Conservation (phyloP, 2,797 vertebrate genomes). For the Australoheros facetus region DNA sequence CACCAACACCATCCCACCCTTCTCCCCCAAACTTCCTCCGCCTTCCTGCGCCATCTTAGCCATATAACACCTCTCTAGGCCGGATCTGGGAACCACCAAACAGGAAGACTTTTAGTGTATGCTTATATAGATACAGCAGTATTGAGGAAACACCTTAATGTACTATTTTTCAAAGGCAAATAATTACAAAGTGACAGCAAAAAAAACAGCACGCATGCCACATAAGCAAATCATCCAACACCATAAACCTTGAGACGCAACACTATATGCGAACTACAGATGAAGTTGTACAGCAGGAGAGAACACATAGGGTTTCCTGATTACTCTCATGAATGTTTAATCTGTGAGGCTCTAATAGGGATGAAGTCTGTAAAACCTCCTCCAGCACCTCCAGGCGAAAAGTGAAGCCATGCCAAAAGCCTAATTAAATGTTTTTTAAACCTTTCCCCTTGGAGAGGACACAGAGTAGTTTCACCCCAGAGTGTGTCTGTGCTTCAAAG, state of each 20-base stretch:
- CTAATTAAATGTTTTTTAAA: conserved; percentile 82
- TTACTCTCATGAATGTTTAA: conserved; percentile 80
- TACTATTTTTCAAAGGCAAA: background rate
- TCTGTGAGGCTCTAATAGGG: conserved; percentile 68
- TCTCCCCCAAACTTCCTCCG: conserved; percentile 56
- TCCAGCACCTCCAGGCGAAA: conserved; percentile 78
- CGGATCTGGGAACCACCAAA: conserved; percentile 49
- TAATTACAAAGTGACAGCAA: background rate
- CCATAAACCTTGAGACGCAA: conserved; percentile 16
- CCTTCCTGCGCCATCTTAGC: conserved; percentile 60
- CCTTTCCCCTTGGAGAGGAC: conserved; percentile 75
- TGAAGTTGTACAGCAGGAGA: conserved; percentile 63
- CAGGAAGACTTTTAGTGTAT: conserved; percentile 34
- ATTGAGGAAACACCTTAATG: background rate
- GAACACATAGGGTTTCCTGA: conserved; percentile 66
- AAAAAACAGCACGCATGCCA: background rate
- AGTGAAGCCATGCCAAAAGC: conserved; percentile 77
- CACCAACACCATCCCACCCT: conserved; percentile 48
- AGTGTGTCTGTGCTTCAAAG: conserved; percentile 37
- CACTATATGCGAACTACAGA: conserved; percentile 39
- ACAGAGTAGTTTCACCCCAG: conserved; percentile 58
- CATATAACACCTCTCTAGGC: conserved; percentile 53
- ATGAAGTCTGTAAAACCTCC: conserved; percentile 75
- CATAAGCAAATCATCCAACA: background rate
- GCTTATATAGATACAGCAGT: conserved; percentile 1